Evolutionary conservation across 2,113 vertebrate genomes (phyloP).

Genomic region (Girardinichthys multiradiatus): DNA sequence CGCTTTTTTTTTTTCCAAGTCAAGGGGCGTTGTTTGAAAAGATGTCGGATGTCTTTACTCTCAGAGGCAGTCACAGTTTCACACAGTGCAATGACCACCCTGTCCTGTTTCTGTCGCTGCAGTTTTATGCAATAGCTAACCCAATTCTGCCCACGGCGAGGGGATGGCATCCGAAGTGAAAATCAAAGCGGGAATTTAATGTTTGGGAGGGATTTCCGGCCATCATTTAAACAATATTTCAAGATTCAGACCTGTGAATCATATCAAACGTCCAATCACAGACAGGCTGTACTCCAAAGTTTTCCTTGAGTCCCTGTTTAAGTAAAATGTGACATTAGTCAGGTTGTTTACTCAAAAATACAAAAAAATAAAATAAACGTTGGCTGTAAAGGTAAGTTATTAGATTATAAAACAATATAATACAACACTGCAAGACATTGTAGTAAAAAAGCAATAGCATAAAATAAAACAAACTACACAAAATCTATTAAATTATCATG

Average conservation of each 20-base stretch:
- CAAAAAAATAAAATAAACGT: too few relatives aligned
- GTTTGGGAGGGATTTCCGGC: neutral
- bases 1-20: neutral
- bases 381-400: too few relatives aligned
- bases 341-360: too few relatives aligned
- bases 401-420: too few relatives aligned
- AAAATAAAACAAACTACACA: too few relatives aligned
- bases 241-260: neutral
- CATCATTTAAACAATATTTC: too few relatives aligned
- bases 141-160: neutral
- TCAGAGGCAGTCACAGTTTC: neutral
- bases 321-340: neutral
- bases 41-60: neutral
- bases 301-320: neutral
- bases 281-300: neutral
- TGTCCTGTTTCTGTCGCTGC: constrained; percentile 5
- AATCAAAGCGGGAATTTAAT: neutral
- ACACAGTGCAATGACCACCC: neutral
- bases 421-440: too few relatives aligned
- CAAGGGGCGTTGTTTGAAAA: neutral
- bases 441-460: too few relatives aligned
- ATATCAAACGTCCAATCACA: neutral
- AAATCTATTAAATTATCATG: too few relatives aligned
- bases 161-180: neutral
- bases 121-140: neutral